A percentile compares a stretch with the other conserved stretches of the same genome.
Conservation (phyloP, 2,113 vertebrate genomes). For the Collichthys lucidus region DNA sequence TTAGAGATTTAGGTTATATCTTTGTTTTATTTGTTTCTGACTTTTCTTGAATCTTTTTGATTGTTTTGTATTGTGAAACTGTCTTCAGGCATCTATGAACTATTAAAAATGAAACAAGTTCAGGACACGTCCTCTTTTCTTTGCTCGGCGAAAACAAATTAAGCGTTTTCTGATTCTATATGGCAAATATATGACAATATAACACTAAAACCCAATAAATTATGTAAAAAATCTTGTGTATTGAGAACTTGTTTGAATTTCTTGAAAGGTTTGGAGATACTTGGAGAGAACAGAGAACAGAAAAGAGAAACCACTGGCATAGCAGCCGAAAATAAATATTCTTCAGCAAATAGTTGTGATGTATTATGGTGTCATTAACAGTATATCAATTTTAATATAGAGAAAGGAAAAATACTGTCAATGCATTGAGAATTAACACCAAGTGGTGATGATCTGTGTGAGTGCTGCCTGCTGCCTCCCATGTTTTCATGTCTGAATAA, state of each 20-base stretch:
- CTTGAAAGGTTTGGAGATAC: background rate
- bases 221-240: background rate
- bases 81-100: background rate
- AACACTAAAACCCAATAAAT: background rate
- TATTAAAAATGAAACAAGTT: background rate
- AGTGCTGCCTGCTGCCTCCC: background rate
- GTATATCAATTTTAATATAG: background rate
- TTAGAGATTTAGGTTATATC: background rate
- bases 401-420: too few relatives aligned
- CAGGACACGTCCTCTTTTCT: background rate
- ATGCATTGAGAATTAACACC: background rate
- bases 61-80: background rate
- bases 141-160: background rate
- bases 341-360: background rate
- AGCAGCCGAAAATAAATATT: background rate
- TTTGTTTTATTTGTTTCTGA: background rate
- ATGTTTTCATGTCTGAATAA: conserved; percentile 9
- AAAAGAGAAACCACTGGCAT: background rate
- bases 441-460: background rate
- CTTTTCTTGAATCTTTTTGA: background rate
- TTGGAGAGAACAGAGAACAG: background rate
- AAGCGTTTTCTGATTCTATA: background rate
- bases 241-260: background rate
- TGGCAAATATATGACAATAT: background rate
- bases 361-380: background rate